Base-by-base conservation (phyloP, 2,797 vertebrate genomes). In the Mormyrus hasselquistii region DNA sequence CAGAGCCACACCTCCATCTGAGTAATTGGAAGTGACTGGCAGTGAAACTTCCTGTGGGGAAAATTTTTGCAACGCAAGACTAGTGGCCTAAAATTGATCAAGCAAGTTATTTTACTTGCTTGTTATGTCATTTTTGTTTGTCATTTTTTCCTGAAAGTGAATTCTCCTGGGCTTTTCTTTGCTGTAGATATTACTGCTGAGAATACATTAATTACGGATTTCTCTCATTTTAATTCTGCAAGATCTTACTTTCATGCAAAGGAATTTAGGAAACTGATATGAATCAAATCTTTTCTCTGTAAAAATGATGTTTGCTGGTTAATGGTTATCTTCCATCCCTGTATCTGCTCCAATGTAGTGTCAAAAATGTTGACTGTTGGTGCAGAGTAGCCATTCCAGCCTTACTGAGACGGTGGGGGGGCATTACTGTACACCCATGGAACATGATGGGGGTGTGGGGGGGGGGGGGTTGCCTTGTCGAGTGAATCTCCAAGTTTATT, bases 381-480 rank as follows among this genome's bases (percentile, higher is more conserved):
- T 79, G 73, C 73, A 79, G 73, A 79, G 73, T 79, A 79, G 73
- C 73, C 38, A 79, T n/a, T 79, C 19, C 41, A 79, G 38, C 73
- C 73, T 79, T 79, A 41, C 25, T 41, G 73, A 25, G 47, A 49
- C n/a, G 47, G 41, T 84, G 44, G 47, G 82, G 82, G 44, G n/a
- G n/a, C 76, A 83, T 83, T 49, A 84, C 44, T 49, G n/a, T 84
- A 22, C 41, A 79, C 14, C 19, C 38, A 79, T 41, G 19, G 73
- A 44, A 16, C 59, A 65, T 88, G 76, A 73, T 90, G 92, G 89
- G 90, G 53, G 92, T 91, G 92, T 91, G 88, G 92, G 92, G 91
- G 50, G 50, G 73, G 85, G 87, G 91, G 90, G 92, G 93, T 88
- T 93, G 94, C 95, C 93, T 94, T 93, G 93, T 89, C 92, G 94